Percentiles rank a stretch among this genome's conserved stretches.
phyloP scores from a whole-genome alignment of 2,797 vertebrate genomes.

The Sebastes variabilis region DNA sequence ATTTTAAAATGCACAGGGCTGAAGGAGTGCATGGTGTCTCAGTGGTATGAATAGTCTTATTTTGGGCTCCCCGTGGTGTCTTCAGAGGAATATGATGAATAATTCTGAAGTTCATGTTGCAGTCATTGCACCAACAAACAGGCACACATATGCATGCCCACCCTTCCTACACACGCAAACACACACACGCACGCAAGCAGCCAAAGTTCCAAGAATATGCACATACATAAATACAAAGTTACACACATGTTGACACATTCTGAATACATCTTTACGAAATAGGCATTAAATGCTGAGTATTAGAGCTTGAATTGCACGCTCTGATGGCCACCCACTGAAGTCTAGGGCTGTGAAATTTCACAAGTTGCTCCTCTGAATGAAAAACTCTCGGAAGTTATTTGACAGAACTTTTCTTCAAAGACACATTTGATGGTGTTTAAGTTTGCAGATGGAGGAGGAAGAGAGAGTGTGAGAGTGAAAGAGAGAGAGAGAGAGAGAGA shows the following conservation, averaged over 20 bases:
- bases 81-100: constrained; percentile 62
- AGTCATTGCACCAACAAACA: constrained; percentile 59
- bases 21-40: constrained; percentile 36
- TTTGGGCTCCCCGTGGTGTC: constrained; percentile 53
- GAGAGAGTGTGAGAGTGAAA: background rate
- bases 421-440: constrained; percentile 58
- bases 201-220: constrained; percentile 42
- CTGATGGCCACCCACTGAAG: constrained; percentile 55
- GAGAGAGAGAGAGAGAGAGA: background rate
- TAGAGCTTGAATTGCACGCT: constrained; percentile 39
- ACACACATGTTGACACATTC: constrained; percentile 52
- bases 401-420: constrained; percentile 72
- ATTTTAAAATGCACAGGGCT: constrained; percentile 42
- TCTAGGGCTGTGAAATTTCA: constrained; percentile 59
- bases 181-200: background rate
- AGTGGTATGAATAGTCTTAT: constrained; percentile 54
- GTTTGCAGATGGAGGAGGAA: constrained; percentile 37
- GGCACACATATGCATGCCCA: constrained; percentile 7
- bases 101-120: constrained; percentile 67
- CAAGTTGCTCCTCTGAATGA: constrained; percentile 59
- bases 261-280: constrained; percentile 55
- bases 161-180: background rate
- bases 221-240: constrained; percentile 53
- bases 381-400: constrained; percentile 56
- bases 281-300: constrained; percentile 42